Percentiles rank a stretch among this genome's conserved stretches.
Evolutionary conservation across 2,888 invertebrate genomes (phyloP).

Genomic region (Caenorhabditis imperialis): DNA sequence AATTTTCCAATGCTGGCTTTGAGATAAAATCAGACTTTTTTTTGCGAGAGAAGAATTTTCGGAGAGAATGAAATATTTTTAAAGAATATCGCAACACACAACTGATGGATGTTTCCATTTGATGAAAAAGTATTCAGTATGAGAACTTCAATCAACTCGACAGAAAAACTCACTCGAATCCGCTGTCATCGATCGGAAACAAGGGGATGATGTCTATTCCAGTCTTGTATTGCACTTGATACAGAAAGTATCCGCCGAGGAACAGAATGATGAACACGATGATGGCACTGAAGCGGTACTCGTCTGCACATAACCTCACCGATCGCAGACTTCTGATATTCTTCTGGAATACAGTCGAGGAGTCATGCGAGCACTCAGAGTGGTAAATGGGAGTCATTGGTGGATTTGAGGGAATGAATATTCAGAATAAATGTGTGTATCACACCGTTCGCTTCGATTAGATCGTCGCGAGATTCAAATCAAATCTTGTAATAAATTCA

Average conservation of each 20-base stretch:
- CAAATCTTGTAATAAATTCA: slow-evolving; percentile 5
- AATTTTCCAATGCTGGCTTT: no score
- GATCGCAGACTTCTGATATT: slow-evolving; percentile 39
- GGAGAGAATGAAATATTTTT: no score
- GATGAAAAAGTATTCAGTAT: no score
- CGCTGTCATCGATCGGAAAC: slow-evolving; percentile 63
- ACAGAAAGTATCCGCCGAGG: slow-evolving; percentile 36
- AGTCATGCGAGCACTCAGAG: no score
- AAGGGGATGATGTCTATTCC: slow-evolving; percentile 64
- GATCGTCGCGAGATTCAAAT: no score
- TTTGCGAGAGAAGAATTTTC: no score
- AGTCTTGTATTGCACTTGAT: slow-evolving; percentile 63
- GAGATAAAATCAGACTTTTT: no score
- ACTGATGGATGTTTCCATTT: no score
- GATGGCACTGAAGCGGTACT: slow-evolving; percentile 38
- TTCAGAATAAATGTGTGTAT: not conserved
- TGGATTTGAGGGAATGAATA: slow-evolving; percentile 2
- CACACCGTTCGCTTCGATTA: slow-evolving; percentile 25
- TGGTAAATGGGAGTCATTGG: no score
- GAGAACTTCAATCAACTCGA: not conserved
- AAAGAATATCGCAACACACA: no score
- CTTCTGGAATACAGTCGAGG: no score
- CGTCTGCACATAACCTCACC: slow-evolving; percentile 28
- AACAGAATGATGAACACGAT: slow-evolving; percentile 33
- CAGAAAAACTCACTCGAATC: slow-evolving; percentile 59